phyloP scores from a whole-genome alignment of 2,113 vertebrate genomes.

The Puffinus mauretanicus region DNA sequence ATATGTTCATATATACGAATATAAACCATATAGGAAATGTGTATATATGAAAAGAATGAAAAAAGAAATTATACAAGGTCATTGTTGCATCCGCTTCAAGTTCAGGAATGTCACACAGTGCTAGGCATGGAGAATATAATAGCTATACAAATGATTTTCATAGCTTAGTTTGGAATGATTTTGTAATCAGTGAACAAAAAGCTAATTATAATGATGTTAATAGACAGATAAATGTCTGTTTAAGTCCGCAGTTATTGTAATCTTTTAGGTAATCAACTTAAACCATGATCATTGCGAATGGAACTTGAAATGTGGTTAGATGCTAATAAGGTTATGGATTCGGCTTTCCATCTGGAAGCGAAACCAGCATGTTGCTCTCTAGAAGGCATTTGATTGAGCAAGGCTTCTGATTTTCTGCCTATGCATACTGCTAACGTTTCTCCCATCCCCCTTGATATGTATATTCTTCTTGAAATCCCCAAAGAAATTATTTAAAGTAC shows the following conservation, averaged over 20 bases:
- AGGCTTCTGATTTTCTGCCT: background rate
- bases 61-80: background rate
- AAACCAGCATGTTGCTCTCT: background rate
- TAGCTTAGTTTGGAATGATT: background rate
- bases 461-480: background rate
- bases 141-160: background rate
- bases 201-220: background rate
- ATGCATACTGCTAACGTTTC: background rate
- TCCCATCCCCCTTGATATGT: background rate
- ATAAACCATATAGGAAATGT: background rate
- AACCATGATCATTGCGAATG: background rate
- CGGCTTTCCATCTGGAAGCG: background rate
- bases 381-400: background rate
- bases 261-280: background rate
- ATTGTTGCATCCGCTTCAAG: background rate
- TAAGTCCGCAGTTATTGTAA: background rate
- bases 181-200: background rate
- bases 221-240: background rate
- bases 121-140: background rate
- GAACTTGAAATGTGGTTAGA: background rate
- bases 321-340: conserved; percentile 13
- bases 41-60: background rate
- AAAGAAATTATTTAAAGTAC: background rate
- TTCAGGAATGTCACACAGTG: background rate
- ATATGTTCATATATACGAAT: background rate